Conservation (phyloP, 2,797 vertebrate species). For the Sebastes cheni region DNA sequence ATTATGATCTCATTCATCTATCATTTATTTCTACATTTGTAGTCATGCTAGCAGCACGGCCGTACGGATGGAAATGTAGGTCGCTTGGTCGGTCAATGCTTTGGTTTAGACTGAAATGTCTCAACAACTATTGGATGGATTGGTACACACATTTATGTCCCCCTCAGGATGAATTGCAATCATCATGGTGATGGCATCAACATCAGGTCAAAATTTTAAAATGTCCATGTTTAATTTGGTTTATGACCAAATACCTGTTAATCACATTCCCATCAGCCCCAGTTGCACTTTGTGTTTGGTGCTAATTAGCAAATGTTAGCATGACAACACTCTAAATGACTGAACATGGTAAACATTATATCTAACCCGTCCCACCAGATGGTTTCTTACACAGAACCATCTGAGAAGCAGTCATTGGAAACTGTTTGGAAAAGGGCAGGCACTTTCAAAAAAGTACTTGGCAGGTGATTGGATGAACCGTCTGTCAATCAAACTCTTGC, state of each 20-base stretch:
- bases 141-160: background rate
- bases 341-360: background rate
- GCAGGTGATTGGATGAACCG: background rate
- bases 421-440: background rate
- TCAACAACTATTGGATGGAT: background rate
- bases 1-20: slow-evolving; percentile 27
- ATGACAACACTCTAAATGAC: background rate
- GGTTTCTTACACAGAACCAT: too few relatives aligned
- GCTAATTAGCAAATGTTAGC: background rate
- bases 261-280: background rate
- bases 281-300: background rate
- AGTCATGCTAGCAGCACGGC: background rate
- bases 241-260: background rate
- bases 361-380: too few relatives aligned
- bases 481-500: background rate
- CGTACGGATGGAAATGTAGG: background rate
- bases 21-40: slow-evolving; percentile 12
- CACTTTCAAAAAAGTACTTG: background rate
- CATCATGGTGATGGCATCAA: background rate
- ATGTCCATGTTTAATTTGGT: background rate
- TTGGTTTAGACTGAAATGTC: background rate
- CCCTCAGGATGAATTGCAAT: background rate
- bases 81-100: background rate
- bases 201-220: background rate
- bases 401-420: background rate